Evolutionary conservation across 1,140 invertebrate species (phyloP).

Genomic region (Zophobas morio): DNA sequence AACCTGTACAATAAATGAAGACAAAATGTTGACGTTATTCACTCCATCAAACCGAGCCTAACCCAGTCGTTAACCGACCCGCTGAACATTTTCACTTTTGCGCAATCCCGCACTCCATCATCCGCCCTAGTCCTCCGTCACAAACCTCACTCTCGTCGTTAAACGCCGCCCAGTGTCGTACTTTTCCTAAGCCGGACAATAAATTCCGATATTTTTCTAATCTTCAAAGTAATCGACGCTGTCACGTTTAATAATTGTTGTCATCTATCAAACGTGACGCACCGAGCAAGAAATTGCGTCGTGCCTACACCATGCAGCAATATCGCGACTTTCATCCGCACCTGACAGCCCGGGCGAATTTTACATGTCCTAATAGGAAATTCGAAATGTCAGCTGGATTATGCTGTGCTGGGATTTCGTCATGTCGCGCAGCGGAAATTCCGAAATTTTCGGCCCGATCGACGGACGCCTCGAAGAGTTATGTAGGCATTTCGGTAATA

Average conservation of each 20-base stretch:
- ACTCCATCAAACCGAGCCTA: too few relatives aligned
- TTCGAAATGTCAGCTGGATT: too few relatives aligned
- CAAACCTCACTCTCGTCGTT: too few relatives aligned
- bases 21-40: too few relatives aligned
- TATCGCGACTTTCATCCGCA: constrained; percentile 22
- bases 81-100: too few relatives aligned
- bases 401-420: not conserved
- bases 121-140: too few relatives aligned
- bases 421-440: constrained; percentile 9
- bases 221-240: constrained; percentile 40
- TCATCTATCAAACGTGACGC: constrained; percentile 45
- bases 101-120: too few relatives aligned
- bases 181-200: constrained; percentile 6
- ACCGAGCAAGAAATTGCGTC: constrained; percentile 41
- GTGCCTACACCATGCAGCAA: constrained; percentile 35
- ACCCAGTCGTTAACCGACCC: too few relatives aligned
- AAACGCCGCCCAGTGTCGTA: not conserved
- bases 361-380: constrained; percentile 15
- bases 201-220: constrained; percentile 43
- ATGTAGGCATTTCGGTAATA: constrained; percentile 20
- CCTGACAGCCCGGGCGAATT: constrained; percentile 17
- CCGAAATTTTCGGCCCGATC: not conserved
- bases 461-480: not conserved
- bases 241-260: constrained; percentile 47
- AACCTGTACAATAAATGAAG: too few relatives aligned